phyloP scores from a whole-genome alignment of 2,888 invertebrate species.

The Drosophila nr. medialis region DNA sequence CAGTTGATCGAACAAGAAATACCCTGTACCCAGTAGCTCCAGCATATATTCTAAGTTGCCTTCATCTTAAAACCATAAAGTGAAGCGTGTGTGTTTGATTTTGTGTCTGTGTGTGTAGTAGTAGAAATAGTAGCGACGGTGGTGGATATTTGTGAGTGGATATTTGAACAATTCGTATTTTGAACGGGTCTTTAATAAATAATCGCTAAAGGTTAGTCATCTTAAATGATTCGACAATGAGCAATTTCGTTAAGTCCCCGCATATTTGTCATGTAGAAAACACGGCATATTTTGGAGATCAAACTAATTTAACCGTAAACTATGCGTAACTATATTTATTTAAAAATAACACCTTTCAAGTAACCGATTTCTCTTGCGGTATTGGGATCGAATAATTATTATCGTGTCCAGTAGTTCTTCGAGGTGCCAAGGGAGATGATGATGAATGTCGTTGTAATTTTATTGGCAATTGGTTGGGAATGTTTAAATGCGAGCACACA shows the following conservation, averaged over 20 bases:
- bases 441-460: neutral
- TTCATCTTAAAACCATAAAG: neutral
- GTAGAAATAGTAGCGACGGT: neutral
- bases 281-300: neutral
- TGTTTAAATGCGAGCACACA: neutral
- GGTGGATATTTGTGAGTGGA: neutral
- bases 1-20: neutral
- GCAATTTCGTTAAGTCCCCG: neutral
- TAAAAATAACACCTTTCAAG: neutral
- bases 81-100: neutral
- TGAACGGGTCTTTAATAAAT: neutral
- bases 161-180: neutral
- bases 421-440: neutral
- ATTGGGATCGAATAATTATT: neutral
- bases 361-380: neutral
- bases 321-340: neutral
- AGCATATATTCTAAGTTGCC: neutral
- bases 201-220: neutral
- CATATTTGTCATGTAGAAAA: neutral
- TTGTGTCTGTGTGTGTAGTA: neutral
- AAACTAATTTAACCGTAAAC: neutral
- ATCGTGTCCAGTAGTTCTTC: neutral
- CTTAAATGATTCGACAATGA: neutral
- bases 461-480: neutral
- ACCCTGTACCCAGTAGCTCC: neutral